Evolutionary conservation across 1,140 invertebrate genomes (phyloP), one percentile per base, ranked within the genome.

Genomic region (Bilobella aurantiaca): DNA sequence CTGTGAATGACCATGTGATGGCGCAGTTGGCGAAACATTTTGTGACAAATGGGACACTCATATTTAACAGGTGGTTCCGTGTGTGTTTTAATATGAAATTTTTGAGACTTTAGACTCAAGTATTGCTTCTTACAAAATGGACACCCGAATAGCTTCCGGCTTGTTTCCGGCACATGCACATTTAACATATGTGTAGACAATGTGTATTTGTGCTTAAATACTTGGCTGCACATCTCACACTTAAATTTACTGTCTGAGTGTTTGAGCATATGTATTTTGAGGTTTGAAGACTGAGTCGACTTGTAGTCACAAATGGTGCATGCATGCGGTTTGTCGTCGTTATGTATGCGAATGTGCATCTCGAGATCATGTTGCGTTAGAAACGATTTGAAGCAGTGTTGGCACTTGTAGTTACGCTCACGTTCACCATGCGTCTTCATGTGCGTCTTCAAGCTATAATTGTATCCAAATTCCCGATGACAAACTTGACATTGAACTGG

Each of bases 1-100:
- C 25, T 5, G 49, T 56, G 49, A 23, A 56, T 56, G 49, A 25
- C 25, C 14, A 56, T 14, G 49, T 56, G 49, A 23, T 8, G 12
- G 12, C 23, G 12, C 21, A 56, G 49, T 14, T 56, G 49, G 49
- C 5, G 25, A 23, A 56, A n/a, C 23, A 5, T 23, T 23, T 56
- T 56, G 49, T 25, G 25, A 56, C 49, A 56, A n/a, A 56, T 56
- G 14, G 49, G 49, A 56, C 49, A 56, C 14, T 56, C 25, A 14
- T n/a, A 12, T 8, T 14, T 5, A 14, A 8, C 23, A 23, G 14
- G 14, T 25, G 5, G 5, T 56, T 5, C 14, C 14, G 14, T 14
- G 14, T n/a, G 49, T 5, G 3, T 56, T 14, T 23, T 5, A 5
- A 56, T 23, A 23, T 56, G 49, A 5, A n/a, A 8, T 56, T 23